Base-by-base conservation (phyloP, 2,113 vertebrate species). In the Brachirus orientalis region DNA sequence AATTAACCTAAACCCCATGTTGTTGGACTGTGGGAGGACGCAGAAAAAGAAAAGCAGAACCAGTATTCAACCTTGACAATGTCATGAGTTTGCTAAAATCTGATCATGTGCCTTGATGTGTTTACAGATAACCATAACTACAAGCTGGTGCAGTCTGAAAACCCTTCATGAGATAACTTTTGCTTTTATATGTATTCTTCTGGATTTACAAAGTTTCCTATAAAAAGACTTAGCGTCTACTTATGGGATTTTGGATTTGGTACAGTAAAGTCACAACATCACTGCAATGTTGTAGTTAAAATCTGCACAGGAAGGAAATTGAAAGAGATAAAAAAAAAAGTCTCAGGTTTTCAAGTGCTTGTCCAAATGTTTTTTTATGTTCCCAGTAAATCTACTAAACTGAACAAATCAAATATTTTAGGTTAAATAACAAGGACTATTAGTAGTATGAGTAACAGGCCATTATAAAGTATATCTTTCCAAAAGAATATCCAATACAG, bases 401-500 rank as follows among this genome's bases (percentile, higher is more conserved):
- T 43, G 43, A 59, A 47, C 58, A 66, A 75, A 50, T 56, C 43
- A 18, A 54, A 66, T 52, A 52, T 46, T 64, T 47, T 60, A 48
- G 41, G 68, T 72, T 66, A 58, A 73, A 75, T 55, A 68, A 57
- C 63, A 78, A 54, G 45, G 17, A 53, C 44, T 66, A 55, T 67
- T 69, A 66, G 57, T 47, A 69, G 35, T 37, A 45, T 65, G 63
- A 80, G 50, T 61, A 80, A 77, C 54, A 53, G 54, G 17, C 53
- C 69, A 71, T 60, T 75, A 77, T 62, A 55, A 68, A 77, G 69
- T 47, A 63, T 72, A 69, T 63, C 55, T 71, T 81, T 83, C 77
- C 69, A 79, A 70, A 72, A 71, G 50, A 71, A 78, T 63, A 69
- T 82, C 74, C 74, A 79, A 77, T 74, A 46, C 38, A 65, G 65